These are phyloP conservation scores for Biston betularia DNA, from an alignment of 2,888 invertebrate genomes.

Conservation along the genomic window DNA sequence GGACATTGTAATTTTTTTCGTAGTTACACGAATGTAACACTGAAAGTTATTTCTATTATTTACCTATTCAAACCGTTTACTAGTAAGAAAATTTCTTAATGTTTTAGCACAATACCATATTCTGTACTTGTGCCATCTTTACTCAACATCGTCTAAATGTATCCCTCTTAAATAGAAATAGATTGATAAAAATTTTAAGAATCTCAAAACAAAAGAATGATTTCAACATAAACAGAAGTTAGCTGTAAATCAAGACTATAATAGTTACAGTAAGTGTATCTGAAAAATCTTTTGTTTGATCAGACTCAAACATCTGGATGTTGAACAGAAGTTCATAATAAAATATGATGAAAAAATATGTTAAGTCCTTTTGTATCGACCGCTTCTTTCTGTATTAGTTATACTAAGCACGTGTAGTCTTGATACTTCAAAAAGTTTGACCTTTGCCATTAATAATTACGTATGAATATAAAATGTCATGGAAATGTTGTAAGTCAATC, in stretches of 20 bases:
- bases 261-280: constrained; percentile 79
- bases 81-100: too few relatives aligned
- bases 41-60: too few relatives aligned
- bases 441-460: too few relatives aligned
- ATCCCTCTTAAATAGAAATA: constrained; percentile 42
- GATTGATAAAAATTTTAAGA: constrained; percentile 54
- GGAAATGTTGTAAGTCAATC: too few relatives aligned
- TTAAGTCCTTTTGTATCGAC: constrained; percentile 85
- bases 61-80: too few relatives aligned
- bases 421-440: constrained; percentile 66
- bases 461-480: too few relatives aligned
- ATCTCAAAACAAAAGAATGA: constrained; percentile 67
- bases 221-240: constrained; percentile 74
- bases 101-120: too few relatives aligned
- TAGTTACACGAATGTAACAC: too few relatives aligned
- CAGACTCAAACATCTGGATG: constrained; percentile 83
- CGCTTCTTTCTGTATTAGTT: constrained; percentile 69
- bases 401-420: constrained; percentile 54
- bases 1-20: too few relatives aligned
- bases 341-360: constrained; percentile 85
- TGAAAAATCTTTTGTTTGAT: constrained; percentile 85
- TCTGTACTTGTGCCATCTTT: background rate
- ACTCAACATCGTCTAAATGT: constrained; percentile 7
- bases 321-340: constrained; percentile 86
- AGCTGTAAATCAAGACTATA: constrained; percentile 76